Base-by-base conservation (phyloP, 1,140 invertebrate genomes). In the Zophobas atratus region DNA sequence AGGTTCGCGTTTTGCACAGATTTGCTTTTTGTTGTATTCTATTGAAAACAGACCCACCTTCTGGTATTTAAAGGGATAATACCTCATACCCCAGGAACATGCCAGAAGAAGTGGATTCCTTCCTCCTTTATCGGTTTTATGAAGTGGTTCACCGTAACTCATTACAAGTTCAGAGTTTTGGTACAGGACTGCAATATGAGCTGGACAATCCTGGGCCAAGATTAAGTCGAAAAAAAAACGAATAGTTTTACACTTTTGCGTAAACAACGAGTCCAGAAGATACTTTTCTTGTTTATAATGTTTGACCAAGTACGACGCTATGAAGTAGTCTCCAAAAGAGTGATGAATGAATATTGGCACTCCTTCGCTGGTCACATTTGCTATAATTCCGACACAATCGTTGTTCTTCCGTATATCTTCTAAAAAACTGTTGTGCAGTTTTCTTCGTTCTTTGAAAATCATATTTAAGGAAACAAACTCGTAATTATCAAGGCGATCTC, bases 401-500 rank as follows among this genome's bases (percentile, higher is more conserved):
- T 20, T 20, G 3, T 20, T 20, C n/a, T 51, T 20, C 20, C 20
- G 49, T 2, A 51, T 51, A n/a, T 51, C 49, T 2, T 51, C 49
- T 20, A 51, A 20, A 20, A 51, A 51, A 6, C n/a, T 51, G n/a
- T 4, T 20, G 49, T 2, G n/a, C 4, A n/a, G 6, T 5, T 46
- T 4, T 46, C 8, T 46, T 46, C 3, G 3, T 4, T 46, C 43
- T 3, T 8, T 8, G 43, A 46, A 46, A 46, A 46, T 3, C 3
- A 46, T 46, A 46, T 8, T 8, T 3, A 46, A 4, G 8, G 43
- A 51, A 5, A 51, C 49, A 46, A n/a, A n/a, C n/a, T 51, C 49
- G 49, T 51, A 51, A 51, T 51, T 51, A 2, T 51, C 49, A 51
- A 51, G 49, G n/a, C 49, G 49, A 51, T 51, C n/a, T 20, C n/a